Conservation (phyloP, 2,113 vertebrate genomes). For the Panurus biarmicus region DNA sequence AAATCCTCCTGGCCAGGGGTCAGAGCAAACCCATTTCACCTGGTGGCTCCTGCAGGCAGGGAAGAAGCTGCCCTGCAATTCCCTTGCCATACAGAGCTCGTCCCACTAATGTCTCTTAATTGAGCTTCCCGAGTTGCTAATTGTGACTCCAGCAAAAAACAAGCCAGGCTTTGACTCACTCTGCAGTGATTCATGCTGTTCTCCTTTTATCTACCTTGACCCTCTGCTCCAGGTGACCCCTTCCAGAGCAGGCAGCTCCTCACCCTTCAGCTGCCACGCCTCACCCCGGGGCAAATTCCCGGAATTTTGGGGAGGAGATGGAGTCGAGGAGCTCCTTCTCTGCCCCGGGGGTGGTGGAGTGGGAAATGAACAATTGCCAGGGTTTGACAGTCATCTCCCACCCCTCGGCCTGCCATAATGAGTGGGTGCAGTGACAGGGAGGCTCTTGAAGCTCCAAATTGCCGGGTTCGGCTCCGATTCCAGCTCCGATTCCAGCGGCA, state of each 20-base stretch:
- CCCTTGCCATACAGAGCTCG: not conserved
- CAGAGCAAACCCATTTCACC: not conserved
- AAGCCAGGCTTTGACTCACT: not conserved
- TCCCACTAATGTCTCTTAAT: not conserved
- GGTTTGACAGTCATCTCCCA: not conserved
- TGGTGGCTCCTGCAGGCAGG: accelerated
- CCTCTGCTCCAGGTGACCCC: not conserved
- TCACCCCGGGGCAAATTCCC: not conserved
- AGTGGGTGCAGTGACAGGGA: not conserved
- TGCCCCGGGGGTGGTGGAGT: not conserved
- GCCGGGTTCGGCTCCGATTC: not conserved
- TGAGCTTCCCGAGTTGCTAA: not conserved
- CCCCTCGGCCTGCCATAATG: not conserved
- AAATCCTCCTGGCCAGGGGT: not conserved
- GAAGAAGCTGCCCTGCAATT: not conserved
- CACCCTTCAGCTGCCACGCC: not conserved
- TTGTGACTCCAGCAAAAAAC: not conserved
- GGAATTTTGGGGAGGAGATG: accelerated
- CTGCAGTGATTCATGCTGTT: not conserved
- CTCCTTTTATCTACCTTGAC: not conserved
- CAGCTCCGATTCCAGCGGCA: not conserved
- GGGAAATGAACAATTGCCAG: not conserved
- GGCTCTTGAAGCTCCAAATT: not conserved
- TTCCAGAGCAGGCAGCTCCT: not conserved
- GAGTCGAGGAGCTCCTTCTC: not conserved